Percentiles rank a stretch among this genome's conserved stretches.
Conservation (phyloP, 2,888 invertebrate genomes). For the Amblyjoppa fuscipennis region DNA sequence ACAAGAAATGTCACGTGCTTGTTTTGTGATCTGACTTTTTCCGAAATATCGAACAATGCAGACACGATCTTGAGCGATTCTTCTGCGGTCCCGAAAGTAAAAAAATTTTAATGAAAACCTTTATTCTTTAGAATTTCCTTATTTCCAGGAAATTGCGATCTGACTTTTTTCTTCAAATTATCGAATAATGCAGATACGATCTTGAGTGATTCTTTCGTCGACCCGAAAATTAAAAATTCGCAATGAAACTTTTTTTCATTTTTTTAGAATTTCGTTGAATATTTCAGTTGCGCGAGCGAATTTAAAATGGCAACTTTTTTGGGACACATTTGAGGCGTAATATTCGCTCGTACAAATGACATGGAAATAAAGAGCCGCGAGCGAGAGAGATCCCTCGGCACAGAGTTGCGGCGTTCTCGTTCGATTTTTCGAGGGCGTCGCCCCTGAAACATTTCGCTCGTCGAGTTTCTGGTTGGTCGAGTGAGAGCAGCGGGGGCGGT, state of each 20-base stretch:
- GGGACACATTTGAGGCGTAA: background rate
- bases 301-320: background rate
- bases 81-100: background rate
- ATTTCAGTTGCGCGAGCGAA: background rate
- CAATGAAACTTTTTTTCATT: background rate
- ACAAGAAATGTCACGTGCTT: no score
- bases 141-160: no score
- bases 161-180: no score
- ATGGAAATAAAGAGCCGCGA: constrained; percentile 77
- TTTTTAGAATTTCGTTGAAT: background rate
- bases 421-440: constrained; percentile 81
- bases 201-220: background rate
- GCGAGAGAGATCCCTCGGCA: constrained; percentile 23
- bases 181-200: background rate
- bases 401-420: constrained; percentile 25
- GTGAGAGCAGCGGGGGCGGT: constrained; percentile 81
- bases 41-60: background rate
- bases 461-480: constrained; percentile 81
- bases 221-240: background rate
- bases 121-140: no score
- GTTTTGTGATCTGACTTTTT: no score
- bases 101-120: background rate
- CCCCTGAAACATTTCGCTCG: constrained; percentile 80
- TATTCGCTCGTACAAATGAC: constrained; percentile 72
- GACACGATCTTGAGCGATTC: background rate